phyloP scores from a whole-genome alignment of 2,797 vertebrate species.

The Sylvia borin region DNA sequence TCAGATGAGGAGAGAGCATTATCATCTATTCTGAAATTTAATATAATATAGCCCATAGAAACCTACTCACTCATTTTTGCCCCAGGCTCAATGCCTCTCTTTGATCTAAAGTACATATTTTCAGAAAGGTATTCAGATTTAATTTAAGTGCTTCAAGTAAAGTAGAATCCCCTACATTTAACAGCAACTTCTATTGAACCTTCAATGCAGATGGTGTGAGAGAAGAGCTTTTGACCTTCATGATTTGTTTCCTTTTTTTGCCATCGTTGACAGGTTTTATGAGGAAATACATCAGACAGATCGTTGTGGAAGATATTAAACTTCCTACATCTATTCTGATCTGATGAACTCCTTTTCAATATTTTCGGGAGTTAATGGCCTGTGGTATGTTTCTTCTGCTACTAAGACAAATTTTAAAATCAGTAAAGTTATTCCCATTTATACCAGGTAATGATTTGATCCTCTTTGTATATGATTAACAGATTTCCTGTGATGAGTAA shows the following conservation, averaged over 20 bases:
- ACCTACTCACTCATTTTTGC: not conserved
- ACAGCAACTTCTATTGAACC: not conserved
- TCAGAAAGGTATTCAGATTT: slow-evolving; percentile 42
- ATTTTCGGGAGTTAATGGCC: not conserved
- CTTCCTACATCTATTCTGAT: slow-evolving; percentile 39
- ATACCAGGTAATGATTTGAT: not conserved
- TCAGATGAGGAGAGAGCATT: slow-evolving; percentile 8
- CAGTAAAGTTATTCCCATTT: not conserved
- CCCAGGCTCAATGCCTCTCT: not conserved
- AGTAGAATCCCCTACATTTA: not conserved
- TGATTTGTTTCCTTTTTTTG: not conserved
- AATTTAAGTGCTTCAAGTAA: slow-evolving; percentile 25
- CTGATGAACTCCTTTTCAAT: slow-evolving; percentile 27
- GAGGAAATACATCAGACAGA: slow-evolving; percentile 28
- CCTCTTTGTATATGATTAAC: not conserved
- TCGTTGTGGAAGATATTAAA: slow-evolving; percentile 11
- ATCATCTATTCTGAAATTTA: not conserved
- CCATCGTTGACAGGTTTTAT: not conserved
- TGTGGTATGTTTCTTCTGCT: not conserved
- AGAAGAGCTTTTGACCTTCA: not conserved
- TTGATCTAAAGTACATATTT: slow-evolving; percentile 31
- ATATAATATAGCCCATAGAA: slow-evolving; percentile 5
- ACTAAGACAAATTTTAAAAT: not conserved
- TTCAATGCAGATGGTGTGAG: slow-evolving; percentile 27
- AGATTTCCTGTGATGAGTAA: not conserved